These are phyloP conservation scores for Cygnus atratus DNA, from an alignment of 2,113 vertebrate genomes.

Conservation along the genomic window DNA sequence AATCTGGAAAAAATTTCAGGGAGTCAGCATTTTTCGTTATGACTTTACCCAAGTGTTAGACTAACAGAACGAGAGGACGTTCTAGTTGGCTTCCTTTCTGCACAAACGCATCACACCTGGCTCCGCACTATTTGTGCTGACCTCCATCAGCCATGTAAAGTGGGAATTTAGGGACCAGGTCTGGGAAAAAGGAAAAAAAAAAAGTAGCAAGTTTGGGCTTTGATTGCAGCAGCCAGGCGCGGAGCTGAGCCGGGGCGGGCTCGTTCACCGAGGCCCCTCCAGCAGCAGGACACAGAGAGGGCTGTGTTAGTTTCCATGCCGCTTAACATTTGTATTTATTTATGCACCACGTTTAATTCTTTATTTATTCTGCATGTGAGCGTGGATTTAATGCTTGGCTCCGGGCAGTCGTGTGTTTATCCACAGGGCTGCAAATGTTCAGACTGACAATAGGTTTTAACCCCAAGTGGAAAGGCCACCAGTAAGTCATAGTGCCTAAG, in stretches of 20 bases:
- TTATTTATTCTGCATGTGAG: conserved; percentile 51
- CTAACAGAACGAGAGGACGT: background rate
- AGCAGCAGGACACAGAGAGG: background rate
- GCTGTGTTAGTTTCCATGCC: background rate
- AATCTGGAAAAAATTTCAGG: background rate
- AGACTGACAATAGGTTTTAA: conserved; percentile 20
- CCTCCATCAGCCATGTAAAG: background rate
- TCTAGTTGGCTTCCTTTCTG: background rate
- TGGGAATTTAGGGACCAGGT: conserved; percentile 43
- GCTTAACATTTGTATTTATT: conserved; percentile 43
- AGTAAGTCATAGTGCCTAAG: background rate
- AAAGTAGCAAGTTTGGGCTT: background rate
- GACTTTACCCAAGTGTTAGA: background rate
- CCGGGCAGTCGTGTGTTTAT: conserved; percentile 26
- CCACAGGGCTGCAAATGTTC: background rate
- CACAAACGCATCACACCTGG: conserved; percentile 45
- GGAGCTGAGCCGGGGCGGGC: background rate
- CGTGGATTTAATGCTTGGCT: background rate
- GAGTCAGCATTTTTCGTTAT: background rate
- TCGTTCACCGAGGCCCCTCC: background rate
- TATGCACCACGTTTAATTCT: background rate
- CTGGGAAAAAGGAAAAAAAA: background rate
- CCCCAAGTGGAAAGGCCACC: conserved; percentile 13
- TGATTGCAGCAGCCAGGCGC: background rate
- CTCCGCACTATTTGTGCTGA: background rate